A percentile compares a stretch with the other conserved stretches of the same genome.
phyloP scores from a whole-genome alignment of 2,113 vertebrate genomes.

The Tautogolabrus adspersus region DNA sequence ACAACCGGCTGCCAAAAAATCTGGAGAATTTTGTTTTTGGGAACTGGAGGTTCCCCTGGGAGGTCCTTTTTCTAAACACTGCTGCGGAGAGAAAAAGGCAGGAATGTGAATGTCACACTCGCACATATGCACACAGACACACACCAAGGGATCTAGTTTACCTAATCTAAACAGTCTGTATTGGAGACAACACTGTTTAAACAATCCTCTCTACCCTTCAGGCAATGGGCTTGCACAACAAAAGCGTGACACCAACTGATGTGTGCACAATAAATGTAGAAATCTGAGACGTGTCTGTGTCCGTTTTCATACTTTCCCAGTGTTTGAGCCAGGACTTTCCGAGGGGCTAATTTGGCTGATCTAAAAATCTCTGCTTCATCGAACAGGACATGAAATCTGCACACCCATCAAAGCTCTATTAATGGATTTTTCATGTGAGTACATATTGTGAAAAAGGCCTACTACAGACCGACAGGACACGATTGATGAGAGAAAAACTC shows the following conservation, averaged over 20 bases:
- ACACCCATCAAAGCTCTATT: neutral
- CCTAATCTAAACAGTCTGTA: conserved; percentile 65
- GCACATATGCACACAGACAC: conserved; percentile 35
- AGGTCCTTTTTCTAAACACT: conserved; percentile 70
- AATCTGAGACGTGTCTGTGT: neutral
- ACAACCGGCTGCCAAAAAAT: conserved; percentile 76
- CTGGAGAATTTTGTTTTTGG: conserved; percentile 76
- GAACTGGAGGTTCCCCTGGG: conserved; percentile 67
- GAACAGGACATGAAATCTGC: neutral
- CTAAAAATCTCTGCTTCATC: neutral
- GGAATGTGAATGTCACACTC: conserved; percentile 45
- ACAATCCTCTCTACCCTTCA: conserved; percentile 48
- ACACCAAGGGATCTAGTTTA: conserved; percentile 7
- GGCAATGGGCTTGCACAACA: conserved; percentile 3
- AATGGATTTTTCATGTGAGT: neutral
- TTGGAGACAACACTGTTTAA: conserved; percentile 45
- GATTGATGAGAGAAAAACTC: too few species aligned
- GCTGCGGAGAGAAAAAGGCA: conserved; percentile 43
- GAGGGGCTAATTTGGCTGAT: neutral
- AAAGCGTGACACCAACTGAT: conserved; percentile 27
- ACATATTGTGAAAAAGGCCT: too few species aligned
- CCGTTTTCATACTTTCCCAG: neutral
- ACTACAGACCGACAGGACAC: too few species aligned
- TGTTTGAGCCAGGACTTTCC: neutral
- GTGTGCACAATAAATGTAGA: conserved; percentile 2